These are phyloP conservation scores for Steinernema hermaphroditum DNA, from an alignment of 2,888 invertebrate species.

Conservation along the genomic window DNA sequence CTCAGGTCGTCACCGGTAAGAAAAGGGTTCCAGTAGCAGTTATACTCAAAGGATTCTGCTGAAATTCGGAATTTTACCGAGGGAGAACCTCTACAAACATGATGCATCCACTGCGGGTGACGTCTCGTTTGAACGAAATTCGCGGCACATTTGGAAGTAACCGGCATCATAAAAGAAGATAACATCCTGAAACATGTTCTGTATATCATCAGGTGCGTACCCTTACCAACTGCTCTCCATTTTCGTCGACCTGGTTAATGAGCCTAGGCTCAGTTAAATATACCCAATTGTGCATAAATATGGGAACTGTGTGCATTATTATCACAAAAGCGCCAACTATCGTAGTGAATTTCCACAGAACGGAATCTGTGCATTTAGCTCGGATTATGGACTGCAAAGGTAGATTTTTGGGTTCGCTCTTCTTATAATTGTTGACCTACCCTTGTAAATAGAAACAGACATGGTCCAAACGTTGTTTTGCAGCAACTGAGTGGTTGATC, in stretches of 20 bases:
- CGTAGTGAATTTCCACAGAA: constrained; percentile 5
- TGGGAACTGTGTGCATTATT: constrained; percentile 5
- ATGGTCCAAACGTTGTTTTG: background rate
- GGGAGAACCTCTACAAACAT: no score
- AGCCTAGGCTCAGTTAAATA: constrained; percentile 60
- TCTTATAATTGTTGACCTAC: no score
- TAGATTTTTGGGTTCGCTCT: no score
- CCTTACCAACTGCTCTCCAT: constrained; percentile 57
- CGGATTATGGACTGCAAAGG: background rate
- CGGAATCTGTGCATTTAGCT: constrained; percentile 27
- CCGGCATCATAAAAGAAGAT: constrained; percentile 62
- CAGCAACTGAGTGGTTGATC: background rate
- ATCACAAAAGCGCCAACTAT: background rate
- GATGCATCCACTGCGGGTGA: background rate
- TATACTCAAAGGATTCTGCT: background rate
- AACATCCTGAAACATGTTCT: constrained; percentile 51
- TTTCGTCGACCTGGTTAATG: constrained; percentile 62
- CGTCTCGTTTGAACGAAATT: constrained; percentile 28
- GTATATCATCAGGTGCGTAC: constrained; percentile 31
- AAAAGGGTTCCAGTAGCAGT: constrained; percentile 59
- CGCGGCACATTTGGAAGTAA: constrained; percentile 63
- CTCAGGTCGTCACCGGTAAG: constrained; percentile 58
- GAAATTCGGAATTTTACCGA: background rate
- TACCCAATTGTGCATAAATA: constrained; percentile 53
- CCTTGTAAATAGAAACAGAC: background rate